Percentiles rank a stretch among this genome's conserved stretches.
Conservation (phyloP, 1,140 invertebrate genomes). For the Helicoverpa armigera region DNA sequence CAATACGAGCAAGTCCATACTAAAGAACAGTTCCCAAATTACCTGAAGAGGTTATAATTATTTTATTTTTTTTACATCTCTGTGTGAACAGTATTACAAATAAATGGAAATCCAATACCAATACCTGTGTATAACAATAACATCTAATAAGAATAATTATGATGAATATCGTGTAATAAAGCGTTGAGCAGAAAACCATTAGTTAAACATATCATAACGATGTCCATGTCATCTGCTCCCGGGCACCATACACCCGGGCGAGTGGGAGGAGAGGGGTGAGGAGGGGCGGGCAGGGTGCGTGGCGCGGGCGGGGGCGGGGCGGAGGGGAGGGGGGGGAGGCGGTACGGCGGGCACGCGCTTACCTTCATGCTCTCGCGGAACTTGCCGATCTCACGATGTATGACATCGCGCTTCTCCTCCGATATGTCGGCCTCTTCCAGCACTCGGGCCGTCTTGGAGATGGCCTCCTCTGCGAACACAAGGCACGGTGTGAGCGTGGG, state of each 20-base stretch:
- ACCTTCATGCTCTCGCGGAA: constrained; percentile 99
- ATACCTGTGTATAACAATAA: too few species aligned
- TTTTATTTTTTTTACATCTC: too few species aligned
- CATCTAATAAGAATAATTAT: too few species aligned
- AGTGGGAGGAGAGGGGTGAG: too few species aligned
- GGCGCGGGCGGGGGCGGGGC: constrained; percentile 5
- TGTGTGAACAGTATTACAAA: too few species aligned
- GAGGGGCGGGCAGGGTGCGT: background rate
- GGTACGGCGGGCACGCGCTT: constrained; percentile 70
- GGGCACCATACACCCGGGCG: too few species aligned
- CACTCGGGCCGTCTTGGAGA: constrained; percentile 87
- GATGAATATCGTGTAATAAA: constrained; percentile 27
- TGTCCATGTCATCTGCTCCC: background rate
- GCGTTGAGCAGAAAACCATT: constrained; percentile 12
- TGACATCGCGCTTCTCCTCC: constrained; percentile 98
- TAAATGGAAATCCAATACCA: too few species aligned
- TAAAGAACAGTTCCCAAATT: too few species aligned
- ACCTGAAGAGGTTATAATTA: too few species aligned
- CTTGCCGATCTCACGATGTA: constrained; percentile 98
- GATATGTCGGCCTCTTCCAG: constrained; percentile 94
- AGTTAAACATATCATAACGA: background rate
- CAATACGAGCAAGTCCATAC: too few species aligned
- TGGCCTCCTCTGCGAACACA: constrained; percentile 86
- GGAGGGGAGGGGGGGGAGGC: constrained; percentile 11
- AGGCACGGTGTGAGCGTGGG: constrained; percentile 7